Conservation (phyloP, 2,113 vertebrate species). For the Cyanoderma ruficeps region DNA sequence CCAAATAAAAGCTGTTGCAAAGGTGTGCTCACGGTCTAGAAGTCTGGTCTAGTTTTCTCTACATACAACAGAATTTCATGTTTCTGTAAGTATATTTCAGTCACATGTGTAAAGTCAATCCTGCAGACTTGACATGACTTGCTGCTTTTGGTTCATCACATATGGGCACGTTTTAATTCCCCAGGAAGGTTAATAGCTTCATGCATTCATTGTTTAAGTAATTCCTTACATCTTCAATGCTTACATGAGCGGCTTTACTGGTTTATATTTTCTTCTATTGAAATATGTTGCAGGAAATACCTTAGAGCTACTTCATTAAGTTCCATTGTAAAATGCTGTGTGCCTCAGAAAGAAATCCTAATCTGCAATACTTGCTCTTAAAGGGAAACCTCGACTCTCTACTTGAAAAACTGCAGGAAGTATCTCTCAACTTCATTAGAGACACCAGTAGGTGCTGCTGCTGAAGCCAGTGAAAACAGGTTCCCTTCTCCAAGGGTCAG, state of each 20-base stretch:
- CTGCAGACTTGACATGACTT: not conserved
- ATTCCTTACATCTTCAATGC: constrained; percentile 25
- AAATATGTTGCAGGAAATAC: constrained; percentile 20
- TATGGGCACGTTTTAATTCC: not conserved
- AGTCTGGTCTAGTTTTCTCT: not conserved
- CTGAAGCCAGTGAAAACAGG: not conserved
- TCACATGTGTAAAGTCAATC: not conserved
- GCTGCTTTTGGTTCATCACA: not conserved
- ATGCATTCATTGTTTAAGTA: not conserved
- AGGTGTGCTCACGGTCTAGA: not conserved
- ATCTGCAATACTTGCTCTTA: not conserved
- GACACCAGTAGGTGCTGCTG: not conserved
- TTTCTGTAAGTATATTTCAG: not conserved
- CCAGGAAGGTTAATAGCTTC: not conserved
- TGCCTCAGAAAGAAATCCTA: not conserved
- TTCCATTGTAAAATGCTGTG: not conserved
- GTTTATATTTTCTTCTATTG: constrained; percentile 14
- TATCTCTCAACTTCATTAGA: not conserved
- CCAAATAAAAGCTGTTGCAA: not conserved
- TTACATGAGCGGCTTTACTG: constrained; percentile 6
- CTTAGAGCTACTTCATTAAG: not conserved
- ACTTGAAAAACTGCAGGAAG: not conserved
- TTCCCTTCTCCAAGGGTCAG: not conserved
- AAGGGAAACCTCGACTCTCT: not conserved
- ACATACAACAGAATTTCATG: not conserved